Evolutionary conservation across 2,888 invertebrate species (phyloP).

Genomic region (Drosophila nr. perissopoda): DNA sequence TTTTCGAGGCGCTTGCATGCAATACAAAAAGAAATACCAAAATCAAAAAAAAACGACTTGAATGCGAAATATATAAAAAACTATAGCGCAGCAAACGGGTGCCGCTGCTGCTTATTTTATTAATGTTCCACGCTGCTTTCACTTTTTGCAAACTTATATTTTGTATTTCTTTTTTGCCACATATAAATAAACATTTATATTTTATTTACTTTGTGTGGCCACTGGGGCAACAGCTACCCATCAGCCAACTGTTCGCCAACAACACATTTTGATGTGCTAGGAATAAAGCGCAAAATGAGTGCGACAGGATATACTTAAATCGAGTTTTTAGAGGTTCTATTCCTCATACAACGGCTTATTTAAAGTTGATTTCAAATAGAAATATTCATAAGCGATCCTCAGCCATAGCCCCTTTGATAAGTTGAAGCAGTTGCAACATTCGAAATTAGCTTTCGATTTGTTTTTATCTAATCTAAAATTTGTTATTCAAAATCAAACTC

Average conservation of each 20-base stretch:
- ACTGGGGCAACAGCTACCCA: conserved; percentile 21
- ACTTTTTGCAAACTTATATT: conserved; percentile 35
- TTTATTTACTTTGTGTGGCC: conserved; percentile 63
- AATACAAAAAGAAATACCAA: conserved; percentile 49
- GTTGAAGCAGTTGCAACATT: neutral
- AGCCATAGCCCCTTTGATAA: neutral
- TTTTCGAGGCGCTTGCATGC: conserved; percentile 80
- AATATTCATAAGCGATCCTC: neutral
- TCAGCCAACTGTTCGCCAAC: conserved; percentile 50
- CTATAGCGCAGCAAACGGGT: conserved; percentile 39
- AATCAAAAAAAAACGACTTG: conserved; percentile 3
- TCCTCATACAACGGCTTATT: neutral
- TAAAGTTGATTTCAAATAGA: neutral
- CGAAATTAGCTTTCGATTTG: neutral
- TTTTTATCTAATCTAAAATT: neutral
- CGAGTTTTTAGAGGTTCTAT: neutral
- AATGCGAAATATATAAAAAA: conserved; percentile 9
- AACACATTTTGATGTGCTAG: neutral
- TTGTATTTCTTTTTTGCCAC: conserved; percentile 8
- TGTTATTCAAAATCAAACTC: neutral
- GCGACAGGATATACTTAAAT: neutral
- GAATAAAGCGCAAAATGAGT: neutral
- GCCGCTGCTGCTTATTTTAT: conserved; percentile 66
- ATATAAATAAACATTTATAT: conserved; percentile 53
- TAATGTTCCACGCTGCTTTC: conserved; percentile 62